Conservation (phyloP, 2,797 vertebrate species). For the Crax fasciolata region DNA sequence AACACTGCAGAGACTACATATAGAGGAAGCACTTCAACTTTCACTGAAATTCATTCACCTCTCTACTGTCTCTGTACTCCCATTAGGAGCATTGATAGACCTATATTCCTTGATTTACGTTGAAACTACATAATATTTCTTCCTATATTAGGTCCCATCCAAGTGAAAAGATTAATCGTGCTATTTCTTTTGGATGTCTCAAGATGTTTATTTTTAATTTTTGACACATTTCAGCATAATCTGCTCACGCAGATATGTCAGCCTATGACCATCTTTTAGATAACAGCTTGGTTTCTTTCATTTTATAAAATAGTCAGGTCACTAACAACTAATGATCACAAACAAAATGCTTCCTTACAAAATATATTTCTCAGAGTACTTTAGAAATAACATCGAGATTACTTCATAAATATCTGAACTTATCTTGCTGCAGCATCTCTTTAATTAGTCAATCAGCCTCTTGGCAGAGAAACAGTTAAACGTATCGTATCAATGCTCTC, state of each 20-base stretch:
- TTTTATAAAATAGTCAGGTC: conserved; percentile 2
- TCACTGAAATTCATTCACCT: conserved; percentile 48
- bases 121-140: conserved; percentile 29
- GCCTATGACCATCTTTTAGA: conserved; percentile 23
- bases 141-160: neutral
- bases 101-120: conserved; percentile 19
- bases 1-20: neutral
- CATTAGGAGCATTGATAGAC: conserved; percentile 18
- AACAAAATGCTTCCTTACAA: conserved; percentile 46
- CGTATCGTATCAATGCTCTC: neutral
- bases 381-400: conserved; percentile 27
- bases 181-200: neutral
- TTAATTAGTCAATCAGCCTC: neutral
- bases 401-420: conserved; percentile 14
- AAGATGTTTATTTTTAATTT: conserved; percentile 46
- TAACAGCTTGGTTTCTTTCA: conserved; percentile 13
- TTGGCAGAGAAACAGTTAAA: neutral
- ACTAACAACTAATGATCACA: conserved; percentile 50
- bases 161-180: conserved; percentile 48
- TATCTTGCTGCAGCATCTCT: neutral
- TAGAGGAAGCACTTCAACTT: conserved; percentile 10
- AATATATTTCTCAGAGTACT: conserved; percentile 7
- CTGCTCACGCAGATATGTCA: conserved; percentile 11
- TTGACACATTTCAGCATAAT: conserved; percentile 33
- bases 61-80: neutral